Conservation (phyloP, 1,140 invertebrate genomes). For the Neuroterus valhalla region DNA sequence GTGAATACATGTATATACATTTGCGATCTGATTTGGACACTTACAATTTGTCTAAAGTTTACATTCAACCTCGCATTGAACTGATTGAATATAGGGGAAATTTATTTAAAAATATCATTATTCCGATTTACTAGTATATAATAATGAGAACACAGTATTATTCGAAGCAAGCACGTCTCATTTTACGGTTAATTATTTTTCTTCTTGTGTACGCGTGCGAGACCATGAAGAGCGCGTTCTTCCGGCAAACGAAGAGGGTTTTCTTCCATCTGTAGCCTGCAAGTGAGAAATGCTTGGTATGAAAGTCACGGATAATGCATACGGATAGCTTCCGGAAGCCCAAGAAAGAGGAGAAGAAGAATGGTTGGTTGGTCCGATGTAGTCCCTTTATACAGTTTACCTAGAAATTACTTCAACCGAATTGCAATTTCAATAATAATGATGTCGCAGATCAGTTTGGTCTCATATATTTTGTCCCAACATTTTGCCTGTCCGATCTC, state of each 20-base stretch:
- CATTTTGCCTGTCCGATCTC: constrained; percentile 27
- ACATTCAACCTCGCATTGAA: too few relatives aligned
- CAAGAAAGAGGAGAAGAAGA: constrained; percentile 45
- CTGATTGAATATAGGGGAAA: too few relatives aligned
- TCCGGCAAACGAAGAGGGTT: constrained; percentile 17
- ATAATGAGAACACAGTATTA: background rate
- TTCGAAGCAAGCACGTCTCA: background rate
- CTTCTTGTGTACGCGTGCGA: constrained; percentile 5
- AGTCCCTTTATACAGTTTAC: constrained; percentile 35
- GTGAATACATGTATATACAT: too few relatives aligned
- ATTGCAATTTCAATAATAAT: constrained; percentile 37
- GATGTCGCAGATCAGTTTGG: constrained; percentile 31
- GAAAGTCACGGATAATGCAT: constrained; percentile 34
- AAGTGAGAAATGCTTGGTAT: constrained; percentile 23
- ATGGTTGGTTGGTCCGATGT: constrained; percentile 42
- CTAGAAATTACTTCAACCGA: constrained; percentile 43
- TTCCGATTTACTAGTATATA: background rate
- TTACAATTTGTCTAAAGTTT: too few relatives aligned
- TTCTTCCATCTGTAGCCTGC: background rate
- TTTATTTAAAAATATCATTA: too few relatives aligned
- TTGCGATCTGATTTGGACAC: too few relatives aligned
- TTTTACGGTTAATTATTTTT: constrained; percentile 38
- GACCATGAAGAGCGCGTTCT: background rate
- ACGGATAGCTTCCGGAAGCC: constrained; percentile 47
- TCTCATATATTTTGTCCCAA: constrained; percentile 24